Evolutionary conservation across 2,888 invertebrate species (phyloP), one percentile per base, ranked within the genome.

Genomic region (Schrankia costaestrigalis): DNA sequence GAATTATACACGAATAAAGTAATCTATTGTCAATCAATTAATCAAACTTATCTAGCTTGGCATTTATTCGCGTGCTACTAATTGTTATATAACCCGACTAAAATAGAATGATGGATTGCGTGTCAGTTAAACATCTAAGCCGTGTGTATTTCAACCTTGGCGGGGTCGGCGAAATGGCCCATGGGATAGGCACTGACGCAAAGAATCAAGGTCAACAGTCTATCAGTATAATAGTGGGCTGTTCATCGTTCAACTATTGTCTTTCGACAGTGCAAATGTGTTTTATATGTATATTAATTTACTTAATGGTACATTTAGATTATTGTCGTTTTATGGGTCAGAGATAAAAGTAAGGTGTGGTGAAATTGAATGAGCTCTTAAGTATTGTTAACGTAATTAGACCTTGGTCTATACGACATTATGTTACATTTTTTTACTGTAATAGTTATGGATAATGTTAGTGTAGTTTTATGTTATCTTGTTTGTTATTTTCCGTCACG

Each of bases 181-280:
- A 59, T 63, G 63, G 67, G 69, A 71, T 56, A 63, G 68, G 56
- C 63, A 34, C 41, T 77, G 76, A 74, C 79, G 73, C 57, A 71
- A 60, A 50, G 40, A 46, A 60, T 59, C 71, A 79, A 78, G 78
- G 80, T 46, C 65, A 56, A 52, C 54, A 29, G 56, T 59, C 11
- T 48, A 60, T 56, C 63, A n/a, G n/a, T 55, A 64, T 68, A 58
- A 66, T 38, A 39, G 51, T 40, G 56, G 68, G 58, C 45, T 58
- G 46, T 52, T 48, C 54, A 52, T 56, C 56, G 24, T 23, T 49
- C 49, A 49, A 40, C 52, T 46, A 55, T 58, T 60, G 53, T 61
- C 46, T 63, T 49, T 56, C 47, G 37, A 44, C 52, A 32, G 48
- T 48, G 53, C 45, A 36, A 56, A 58, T 60, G 36, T 35, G 38